A percentile compares a stretch with the other conserved stretches of the same genome.
Evolutionary conservation across 1,140 invertebrate genomes (phyloP).

Genomic region (Campodea augens): DNA sequence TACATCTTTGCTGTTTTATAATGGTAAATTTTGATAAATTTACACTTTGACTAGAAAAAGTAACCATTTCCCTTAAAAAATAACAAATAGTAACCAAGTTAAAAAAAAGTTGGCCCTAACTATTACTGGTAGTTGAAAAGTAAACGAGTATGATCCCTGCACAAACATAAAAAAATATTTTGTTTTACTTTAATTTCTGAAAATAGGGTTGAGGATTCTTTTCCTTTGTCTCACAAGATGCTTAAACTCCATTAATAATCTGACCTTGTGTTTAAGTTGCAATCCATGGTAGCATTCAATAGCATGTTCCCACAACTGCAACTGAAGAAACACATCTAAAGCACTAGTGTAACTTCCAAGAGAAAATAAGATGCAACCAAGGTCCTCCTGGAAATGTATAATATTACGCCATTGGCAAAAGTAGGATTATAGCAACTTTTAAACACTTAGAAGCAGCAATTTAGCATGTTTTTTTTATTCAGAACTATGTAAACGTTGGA

Average conservation of each 20-base stretch:
- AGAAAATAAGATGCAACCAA: conserved; percentile 57
- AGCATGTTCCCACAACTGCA: conserved; percentile 82
- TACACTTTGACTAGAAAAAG: too few species aligned
- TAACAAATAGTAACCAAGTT: too few species aligned
- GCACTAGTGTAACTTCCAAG: conserved; percentile 68
- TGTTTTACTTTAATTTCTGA: conserved; percentile 3
- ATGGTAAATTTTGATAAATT: too few species aligned
- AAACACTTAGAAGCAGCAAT: conserved; percentile 2
- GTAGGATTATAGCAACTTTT: conserved; percentile 1
- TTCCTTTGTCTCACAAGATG: not conserved
- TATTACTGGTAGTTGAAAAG: too few species aligned
- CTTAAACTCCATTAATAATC: too few species aligned
- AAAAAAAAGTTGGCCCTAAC: too few species aligned
- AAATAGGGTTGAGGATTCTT: not conserved
- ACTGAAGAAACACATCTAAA: conserved; percentile 57
- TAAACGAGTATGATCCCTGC: too few species aligned
- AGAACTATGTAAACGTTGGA: not conserved
- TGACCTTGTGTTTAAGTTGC: conserved; percentile 59
- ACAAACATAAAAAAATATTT: conserved; percentile 8
- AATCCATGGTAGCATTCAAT: conserved; percentile 74
- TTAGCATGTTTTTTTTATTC: conserved; percentile 1
- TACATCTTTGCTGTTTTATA: too few species aligned
- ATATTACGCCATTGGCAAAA: not conserved
- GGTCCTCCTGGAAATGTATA: conserved; percentile 28
- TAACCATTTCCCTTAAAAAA: too few species aligned